phyloP scores from a whole-genome alignment of 2,888 invertebrate genomes.

The Acrobasis repandana region DNA sequence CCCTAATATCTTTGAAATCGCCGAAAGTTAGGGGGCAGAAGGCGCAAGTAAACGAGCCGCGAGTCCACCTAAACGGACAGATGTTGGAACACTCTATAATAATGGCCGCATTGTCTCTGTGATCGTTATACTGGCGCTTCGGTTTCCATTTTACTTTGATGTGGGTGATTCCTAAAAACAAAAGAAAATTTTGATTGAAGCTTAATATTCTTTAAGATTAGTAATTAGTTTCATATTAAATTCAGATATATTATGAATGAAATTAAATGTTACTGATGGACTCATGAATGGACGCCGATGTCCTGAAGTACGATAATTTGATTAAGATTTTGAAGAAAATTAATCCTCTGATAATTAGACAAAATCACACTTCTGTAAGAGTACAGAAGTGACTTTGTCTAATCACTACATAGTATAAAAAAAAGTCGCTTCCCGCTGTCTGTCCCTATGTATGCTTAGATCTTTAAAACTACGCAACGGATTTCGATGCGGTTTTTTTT shows the following conservation, averaged over 20 bases:
- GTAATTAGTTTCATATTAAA: not conserved
- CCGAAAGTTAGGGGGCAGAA: slow-evolving; percentile 61
- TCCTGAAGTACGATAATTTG: too few relatives aligned
- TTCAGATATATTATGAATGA: not conserved
- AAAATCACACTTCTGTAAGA: too few relatives aligned
- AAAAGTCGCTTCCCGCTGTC: too few relatives aligned
- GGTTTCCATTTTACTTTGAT: slow-evolving; percentile 62
- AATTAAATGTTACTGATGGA: not conserved
- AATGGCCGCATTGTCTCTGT: slow-evolving; percentile 70
- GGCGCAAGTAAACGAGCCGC: slow-evolving; percentile 64
- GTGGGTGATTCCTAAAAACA: slow-evolving; percentile 66
- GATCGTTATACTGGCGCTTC: slow-evolving; percentile 66
- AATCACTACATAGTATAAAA: too few relatives aligned
- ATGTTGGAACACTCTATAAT: slow-evolving; percentile 69
- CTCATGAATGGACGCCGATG: not conserved
- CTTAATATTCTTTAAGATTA: slow-evolving; percentile 18
- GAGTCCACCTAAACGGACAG: slow-evolving; percentile 69
- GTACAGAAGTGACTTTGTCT: too few relatives aligned
- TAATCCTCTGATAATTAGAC: too few relatives aligned
- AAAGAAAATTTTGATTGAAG: slow-evolving; percentile 61
- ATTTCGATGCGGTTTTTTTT: too few relatives aligned
- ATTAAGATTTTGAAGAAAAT: too few relatives aligned
- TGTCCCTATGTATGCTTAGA: too few relatives aligned
- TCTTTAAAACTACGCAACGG: too few relatives aligned
- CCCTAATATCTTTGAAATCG: slow-evolving; percentile 56